Conservation (phyloP, 2,797 vertebrate species). For the Melanotaenia pygmaea region DNA sequence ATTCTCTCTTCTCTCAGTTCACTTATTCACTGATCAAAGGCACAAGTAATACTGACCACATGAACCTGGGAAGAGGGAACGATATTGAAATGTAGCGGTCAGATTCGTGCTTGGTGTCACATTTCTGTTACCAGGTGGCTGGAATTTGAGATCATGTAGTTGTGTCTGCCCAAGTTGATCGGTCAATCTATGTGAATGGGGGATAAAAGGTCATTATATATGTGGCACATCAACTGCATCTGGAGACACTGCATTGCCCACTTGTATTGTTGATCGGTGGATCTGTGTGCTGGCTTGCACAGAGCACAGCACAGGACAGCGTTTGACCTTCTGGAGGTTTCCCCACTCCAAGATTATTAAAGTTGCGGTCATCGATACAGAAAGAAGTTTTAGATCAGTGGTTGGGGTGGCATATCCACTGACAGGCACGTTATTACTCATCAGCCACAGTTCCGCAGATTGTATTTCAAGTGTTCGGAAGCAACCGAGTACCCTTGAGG, state of each 20-base stretch:
- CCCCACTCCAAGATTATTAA: constrained; percentile 48
- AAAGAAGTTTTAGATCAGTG: constrained; percentile 77
- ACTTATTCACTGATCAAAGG: constrained; percentile 22
- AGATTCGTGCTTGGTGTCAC: constrained; percentile 75
- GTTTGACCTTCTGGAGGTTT: constrained; percentile 39
- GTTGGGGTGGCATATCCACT: constrained; percentile 81
- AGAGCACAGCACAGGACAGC: constrained; percentile 21
- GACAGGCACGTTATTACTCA: constrained; percentile 83
- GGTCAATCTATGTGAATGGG: constrained; percentile 58
- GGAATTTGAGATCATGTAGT: constrained; percentile 76
- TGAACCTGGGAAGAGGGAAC: constrained; percentile 33
- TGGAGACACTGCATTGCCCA: constrained; percentile 36
- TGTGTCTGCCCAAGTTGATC: constrained; percentile 58
- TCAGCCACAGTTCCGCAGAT: constrained; percentile 83
- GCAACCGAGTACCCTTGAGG: constrained; percentile 77
- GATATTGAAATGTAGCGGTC: constrained; percentile 51
- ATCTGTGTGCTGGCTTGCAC: constrained; percentile 22
- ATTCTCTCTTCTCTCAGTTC: background rate
- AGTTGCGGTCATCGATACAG: constrained; percentile 74
- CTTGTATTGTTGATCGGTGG: constrained; percentile 30
- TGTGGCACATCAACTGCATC: constrained; percentile 46
- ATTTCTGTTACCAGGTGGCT: constrained; percentile 73
- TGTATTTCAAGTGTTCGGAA: constrained; percentile 82
- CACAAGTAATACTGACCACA: constrained; percentile 10
- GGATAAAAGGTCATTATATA: constrained; percentile 71